A percentile compares a stretch with the other conserved stretches of the same genome.
Evolutionary conservation across 2,888 invertebrate genomes (phyloP).

Genomic region (Noctua janthina): DNA sequence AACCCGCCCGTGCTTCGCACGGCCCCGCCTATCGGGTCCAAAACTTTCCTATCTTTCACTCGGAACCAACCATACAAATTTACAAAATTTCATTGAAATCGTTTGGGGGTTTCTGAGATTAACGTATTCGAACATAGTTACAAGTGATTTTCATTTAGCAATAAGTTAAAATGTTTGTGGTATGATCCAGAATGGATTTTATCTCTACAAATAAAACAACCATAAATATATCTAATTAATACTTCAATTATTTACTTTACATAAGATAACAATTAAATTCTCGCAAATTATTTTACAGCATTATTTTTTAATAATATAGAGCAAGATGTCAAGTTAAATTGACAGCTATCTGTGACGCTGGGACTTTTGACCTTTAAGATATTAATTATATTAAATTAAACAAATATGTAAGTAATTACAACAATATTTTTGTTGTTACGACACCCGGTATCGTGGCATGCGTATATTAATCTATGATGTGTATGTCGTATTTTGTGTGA

Average conservation of each 20-base stretch:
- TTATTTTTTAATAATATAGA: slow-evolving; percentile 39
- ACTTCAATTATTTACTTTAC: slow-evolving; percentile 37
- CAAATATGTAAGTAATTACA: slow-evolving; percentile 32
- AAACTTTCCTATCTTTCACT: background rate
- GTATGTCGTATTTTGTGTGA: background rate
- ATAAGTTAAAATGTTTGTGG: background rate
- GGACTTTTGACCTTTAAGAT: slow-evolving; percentile 32
- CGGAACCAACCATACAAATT: background rate
- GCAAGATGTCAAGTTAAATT: slow-evolving; percentile 38
- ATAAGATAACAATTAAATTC: slow-evolving; percentile 26
- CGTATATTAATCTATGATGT: background rate
- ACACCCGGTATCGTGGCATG: background rate
- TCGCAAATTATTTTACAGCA: slow-evolving; percentile 41
- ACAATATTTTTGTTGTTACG: slow-evolving; percentile 34
- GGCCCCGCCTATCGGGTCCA: background rate
- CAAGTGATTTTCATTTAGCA: background rate
- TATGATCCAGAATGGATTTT: slow-evolving; percentile 32
- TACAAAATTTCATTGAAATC: background rate
- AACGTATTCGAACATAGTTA: background rate
- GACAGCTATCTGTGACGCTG: slow-evolving; percentile 39
- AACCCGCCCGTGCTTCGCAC: background rate
- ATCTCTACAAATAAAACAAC: slow-evolving; percentile 31
- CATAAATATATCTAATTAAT: slow-evolving; percentile 46
- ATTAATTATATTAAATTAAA: slow-evolving; percentile 51
- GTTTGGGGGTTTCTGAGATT: background rate